Conservation (phyloP, 2,113 vertebrate species). For the Pomatostomus ruficeps region DNA sequence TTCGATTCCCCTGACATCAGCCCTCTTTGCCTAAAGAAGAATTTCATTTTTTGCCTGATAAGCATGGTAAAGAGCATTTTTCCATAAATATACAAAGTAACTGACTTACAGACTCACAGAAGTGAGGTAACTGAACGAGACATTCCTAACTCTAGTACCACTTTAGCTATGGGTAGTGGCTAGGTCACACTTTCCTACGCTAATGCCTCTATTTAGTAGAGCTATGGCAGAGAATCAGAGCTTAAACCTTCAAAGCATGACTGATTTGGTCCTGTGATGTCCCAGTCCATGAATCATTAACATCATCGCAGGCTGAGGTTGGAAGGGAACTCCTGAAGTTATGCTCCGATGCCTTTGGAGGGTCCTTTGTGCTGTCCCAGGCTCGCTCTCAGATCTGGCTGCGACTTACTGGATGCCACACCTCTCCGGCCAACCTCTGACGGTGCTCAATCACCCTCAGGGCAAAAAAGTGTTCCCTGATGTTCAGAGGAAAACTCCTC, state of each 20-base stretch:
- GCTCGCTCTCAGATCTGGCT: not conserved
- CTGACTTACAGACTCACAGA: too few species aligned
- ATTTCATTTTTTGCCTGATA: not conserved
- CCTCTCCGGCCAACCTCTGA: not conserved
- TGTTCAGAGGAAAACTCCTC: not conserved
- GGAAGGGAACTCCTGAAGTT: not conserved
- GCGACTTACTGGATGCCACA: not conserved
- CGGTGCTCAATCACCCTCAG: not conserved
- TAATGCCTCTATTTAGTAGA: not conserved
- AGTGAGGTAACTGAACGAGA: not conserved
- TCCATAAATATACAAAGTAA: not conserved
- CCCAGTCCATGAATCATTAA: conserved; percentile 44
- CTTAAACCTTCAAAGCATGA: conserved; percentile 1
- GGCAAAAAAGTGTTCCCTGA: not conserved
- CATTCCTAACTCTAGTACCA: not conserved
- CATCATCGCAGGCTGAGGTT: not conserved
- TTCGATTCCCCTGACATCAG: not conserved
- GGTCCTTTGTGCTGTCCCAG: not conserved
- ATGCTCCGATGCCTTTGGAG: not conserved
- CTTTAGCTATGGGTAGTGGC: not conserved
- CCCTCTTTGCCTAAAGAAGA: not conserved
- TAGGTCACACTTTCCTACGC: not conserved
- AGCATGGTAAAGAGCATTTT: not conserved
- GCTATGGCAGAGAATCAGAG: not conserved
- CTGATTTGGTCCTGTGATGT: not conserved